Conservation (phyloP, 2,888 invertebrate genomes). For the Drosophila kambysellisi region DNA sequence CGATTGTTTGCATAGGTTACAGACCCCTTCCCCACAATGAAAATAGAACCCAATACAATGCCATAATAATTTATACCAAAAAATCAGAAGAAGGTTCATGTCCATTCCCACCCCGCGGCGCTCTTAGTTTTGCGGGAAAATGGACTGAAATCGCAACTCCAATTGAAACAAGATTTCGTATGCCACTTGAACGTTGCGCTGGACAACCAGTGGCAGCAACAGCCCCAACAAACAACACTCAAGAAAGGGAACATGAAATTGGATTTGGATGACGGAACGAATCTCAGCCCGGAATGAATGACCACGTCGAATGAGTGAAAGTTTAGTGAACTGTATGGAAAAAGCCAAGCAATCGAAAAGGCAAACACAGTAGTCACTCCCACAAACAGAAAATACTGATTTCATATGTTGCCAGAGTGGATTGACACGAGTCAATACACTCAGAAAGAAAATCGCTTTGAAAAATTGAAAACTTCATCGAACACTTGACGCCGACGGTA, state of each 20-base stretch:
- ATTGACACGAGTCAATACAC: background rate
- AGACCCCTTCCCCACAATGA: background rate
- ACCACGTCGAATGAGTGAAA: slow-evolving; percentile 35
- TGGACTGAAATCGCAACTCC: slow-evolving; percentile 26
- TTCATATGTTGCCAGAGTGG: background rate
- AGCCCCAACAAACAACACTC: slow-evolving; percentile 19
- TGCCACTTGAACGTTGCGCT: slow-evolving; percentile 49
- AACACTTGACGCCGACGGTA: background rate
- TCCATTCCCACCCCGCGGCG: background rate
- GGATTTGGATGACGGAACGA: slow-evolving; percentile 56
- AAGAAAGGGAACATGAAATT: slow-evolving; percentile 55
- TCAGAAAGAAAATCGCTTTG: background rate
- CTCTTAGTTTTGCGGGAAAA: slow-evolving; percentile 3
- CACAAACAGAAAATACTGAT: background rate
- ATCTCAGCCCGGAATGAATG: slow-evolving; percentile 35
- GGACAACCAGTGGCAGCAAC: slow-evolving; percentile 34
- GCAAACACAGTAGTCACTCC: background rate
- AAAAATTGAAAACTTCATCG: too few species aligned
- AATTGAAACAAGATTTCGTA: slow-evolving; percentile 27
- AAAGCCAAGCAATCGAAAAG: slow-evolving; percentile 26
- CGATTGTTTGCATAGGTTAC: slow-evolving; percentile 57
- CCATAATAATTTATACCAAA: slow-evolving; percentile 55
- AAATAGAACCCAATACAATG: slow-evolving; percentile 11
- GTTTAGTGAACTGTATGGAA: slow-evolving; percentile 13
- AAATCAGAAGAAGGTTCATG: slow-evolving; percentile 20